Evolutionary conservation across 1,140 invertebrate species (phyloP).

Genomic region (Hydropsyche tenuis): DNA sequence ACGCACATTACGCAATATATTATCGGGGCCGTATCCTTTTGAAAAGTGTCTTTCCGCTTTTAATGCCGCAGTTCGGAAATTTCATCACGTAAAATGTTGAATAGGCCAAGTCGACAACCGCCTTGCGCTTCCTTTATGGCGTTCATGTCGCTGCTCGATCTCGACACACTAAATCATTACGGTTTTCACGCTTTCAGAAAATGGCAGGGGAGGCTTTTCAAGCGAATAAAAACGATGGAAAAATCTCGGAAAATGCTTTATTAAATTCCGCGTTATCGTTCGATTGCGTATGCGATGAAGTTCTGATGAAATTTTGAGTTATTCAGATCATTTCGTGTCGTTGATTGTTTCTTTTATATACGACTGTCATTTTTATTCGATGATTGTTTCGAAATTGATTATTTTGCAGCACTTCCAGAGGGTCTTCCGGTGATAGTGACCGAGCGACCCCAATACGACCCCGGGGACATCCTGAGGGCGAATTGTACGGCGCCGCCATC

Average conservation of each 20-base stretch:
- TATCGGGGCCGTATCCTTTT: too few relatives aligned
- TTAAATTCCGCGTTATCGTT: too few relatives aligned
- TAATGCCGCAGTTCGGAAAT: conserved; percentile 7
- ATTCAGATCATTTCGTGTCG: too few relatives aligned
- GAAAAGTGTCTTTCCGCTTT: neutral
- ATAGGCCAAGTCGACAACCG: neutral
- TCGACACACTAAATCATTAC: conserved; percentile 13
- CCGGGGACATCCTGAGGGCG: conserved; percentile 74
- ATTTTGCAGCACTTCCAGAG: conserved; percentile 65
- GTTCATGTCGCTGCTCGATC: neutral
- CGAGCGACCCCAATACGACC: conserved; percentile 74
- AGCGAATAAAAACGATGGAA: too few relatives aligned
- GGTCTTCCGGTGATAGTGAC: conserved; percentile 66
- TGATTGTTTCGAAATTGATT: conserved; percentile 26
- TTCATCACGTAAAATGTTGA: conserved; percentile 27
- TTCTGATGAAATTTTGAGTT: too few relatives aligned
- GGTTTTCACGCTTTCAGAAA: neutral
- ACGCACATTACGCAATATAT: too few relatives aligned
- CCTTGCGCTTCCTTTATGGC: conserved; percentile 8
- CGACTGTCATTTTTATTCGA: neutral
- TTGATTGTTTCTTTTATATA: neutral
- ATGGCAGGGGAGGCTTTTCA: too few relatives aligned
- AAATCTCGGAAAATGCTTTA: too few relatives aligned
- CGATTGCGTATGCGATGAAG: too few relatives aligned
- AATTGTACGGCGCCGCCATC: conserved; percentile 79